phyloP scores from a whole-genome alignment of 1,140 invertebrate genomes.

The Melanaphis sacchari region DNA sequence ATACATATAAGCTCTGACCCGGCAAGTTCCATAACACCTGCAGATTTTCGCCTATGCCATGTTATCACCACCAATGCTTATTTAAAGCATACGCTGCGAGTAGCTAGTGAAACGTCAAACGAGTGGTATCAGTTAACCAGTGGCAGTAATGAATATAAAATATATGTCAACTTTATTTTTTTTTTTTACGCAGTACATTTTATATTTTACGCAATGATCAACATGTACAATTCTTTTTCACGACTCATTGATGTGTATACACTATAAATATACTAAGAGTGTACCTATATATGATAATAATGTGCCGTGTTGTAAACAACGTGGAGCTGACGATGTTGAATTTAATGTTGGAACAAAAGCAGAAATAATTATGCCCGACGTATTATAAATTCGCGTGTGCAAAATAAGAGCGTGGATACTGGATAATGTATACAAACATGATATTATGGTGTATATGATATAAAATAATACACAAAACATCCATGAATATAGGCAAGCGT shows the following conservation, averaged over 20 bases:
- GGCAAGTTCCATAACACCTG: neutral
- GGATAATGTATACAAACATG: neutral
- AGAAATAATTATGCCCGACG: neutral
- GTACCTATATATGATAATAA: neutral
- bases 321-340: neutral
- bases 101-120: neutral
- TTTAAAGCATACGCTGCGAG: neutral
- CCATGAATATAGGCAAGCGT: neutral
- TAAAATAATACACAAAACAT: neutral
- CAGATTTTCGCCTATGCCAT: neutral
- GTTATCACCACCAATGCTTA: neutral
- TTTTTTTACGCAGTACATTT: neutral
- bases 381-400: neutral
- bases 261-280: neutral
- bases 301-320: neutral
- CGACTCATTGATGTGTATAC: neutral
- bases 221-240: neutral
- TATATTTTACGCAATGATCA: neutral
- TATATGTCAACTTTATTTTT: neutral
- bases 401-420: neutral
- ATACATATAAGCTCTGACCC: neutral
- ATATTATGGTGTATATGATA: neutral
- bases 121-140: neutral
- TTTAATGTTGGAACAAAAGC: neutral
- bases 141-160: neutral